A percentile compares a stretch with the other conserved stretches of the same genome.
phyloP scores from a whole-genome alignment of 2,113 vertebrate genomes.

The Tonatia bakeri region DNA sequence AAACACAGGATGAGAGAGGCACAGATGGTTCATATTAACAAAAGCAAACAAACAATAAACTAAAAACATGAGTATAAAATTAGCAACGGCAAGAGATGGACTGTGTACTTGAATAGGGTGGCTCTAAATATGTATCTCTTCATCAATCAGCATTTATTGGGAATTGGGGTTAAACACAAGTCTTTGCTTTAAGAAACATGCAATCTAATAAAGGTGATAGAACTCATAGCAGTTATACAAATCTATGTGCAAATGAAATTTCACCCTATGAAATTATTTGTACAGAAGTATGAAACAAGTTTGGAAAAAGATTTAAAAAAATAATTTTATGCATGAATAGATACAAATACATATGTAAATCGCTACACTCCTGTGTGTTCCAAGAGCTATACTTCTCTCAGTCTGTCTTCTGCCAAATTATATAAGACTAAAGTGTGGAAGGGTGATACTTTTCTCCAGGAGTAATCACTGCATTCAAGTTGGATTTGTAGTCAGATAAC shows the following conservation, averaged over 20 bases:
- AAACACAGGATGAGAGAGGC: slow-evolving; percentile 53
- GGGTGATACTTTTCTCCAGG: not conserved
- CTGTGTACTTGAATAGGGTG: not conserved
- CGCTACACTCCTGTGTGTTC: not conserved
- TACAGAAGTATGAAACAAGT: not conserved
- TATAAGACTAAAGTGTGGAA: not conserved
- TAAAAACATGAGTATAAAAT: slow-evolving; percentile 29
- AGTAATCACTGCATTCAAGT: not conserved
- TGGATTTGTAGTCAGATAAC: not conserved
- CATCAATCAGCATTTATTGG: not conserved
- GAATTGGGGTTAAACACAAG: not conserved
- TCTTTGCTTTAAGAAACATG: not conserved
- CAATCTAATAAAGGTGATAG: not conserved
- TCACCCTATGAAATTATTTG: not conserved
- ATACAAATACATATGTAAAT: not conserved
- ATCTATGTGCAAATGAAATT: not conserved
- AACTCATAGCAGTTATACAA: not conserved
- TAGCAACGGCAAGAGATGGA: not conserved
- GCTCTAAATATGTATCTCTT: not conserved
- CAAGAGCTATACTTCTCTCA: not conserved
- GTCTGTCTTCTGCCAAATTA: not conserved
- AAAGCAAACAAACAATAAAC: slow-evolving; percentile 62
- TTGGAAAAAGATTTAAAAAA: not conserved
- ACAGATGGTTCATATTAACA: slow-evolving; percentile 60
- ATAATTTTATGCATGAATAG: not conserved